Base-by-base conservation (phyloP, 2,888 invertebrate species). In the Drosophila vallismaia region DNA sequence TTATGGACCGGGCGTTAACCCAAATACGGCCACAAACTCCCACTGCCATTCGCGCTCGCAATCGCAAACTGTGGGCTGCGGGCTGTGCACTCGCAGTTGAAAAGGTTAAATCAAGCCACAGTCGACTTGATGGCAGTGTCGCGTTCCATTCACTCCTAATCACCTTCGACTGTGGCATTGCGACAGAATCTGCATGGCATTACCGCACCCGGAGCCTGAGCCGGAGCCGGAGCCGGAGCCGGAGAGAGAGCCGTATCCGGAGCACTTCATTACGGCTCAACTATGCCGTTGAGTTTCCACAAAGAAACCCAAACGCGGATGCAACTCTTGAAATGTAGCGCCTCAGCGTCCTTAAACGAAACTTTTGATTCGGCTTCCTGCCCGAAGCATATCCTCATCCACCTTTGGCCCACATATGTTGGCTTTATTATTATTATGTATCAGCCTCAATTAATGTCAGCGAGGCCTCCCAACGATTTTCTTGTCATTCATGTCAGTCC, bases 381-480 rank as follows among this genome's bases (percentile, higher is more conserved):
- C 8, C 10, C n/a, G 12, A 5, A 19, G 14, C n/a, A n/a, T 36
- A 24, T 44, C 9, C 24, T 19, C 14, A 14, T 5, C 3, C 1
- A 4, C 33, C 31, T 10, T 50, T 53, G 44, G 58, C 73, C 63
- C 48, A 59, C 55, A 9, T 48, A 67, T 28, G 40, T 60, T 51
- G 68, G 46, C 68, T 51, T 52, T 62, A 60, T 60, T 74, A 79
- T 80, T 84, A 83, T 81, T 85, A 76, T 78, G 82, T 84, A 86
- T 84, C 83, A 86, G 76, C 74, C 75, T 79, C 85, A 84, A 86
- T 87, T 86, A 84, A 82, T 85, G 85, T 86, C 84, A 84, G 82
- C 68, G 68, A 64, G 71, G 64, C 69, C 71, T 73, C 66, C 68
- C 79, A 84, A 84, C 87, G 85, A 76, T 84, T 85, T 84, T 81